These are phyloP conservation scores for Mastomys coucha DNA, from an alignment of 2,113 vertebrate species.

Conservation along the genomic window DNA sequence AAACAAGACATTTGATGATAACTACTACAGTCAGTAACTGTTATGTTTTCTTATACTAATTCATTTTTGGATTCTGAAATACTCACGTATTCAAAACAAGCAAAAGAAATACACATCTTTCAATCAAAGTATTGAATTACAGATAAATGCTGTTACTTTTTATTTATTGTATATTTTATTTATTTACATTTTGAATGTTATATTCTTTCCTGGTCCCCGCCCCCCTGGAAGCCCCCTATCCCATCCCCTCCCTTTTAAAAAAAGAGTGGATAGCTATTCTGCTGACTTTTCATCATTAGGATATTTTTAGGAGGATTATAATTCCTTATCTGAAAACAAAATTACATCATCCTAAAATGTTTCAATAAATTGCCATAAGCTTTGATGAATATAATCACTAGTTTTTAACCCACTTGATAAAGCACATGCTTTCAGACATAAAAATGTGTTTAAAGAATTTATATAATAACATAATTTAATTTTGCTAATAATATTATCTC, in stretches of 20 bases:
- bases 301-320: background rate
- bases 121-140: background rate
- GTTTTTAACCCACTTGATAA: background rate
- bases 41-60: background rate
- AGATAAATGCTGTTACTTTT: background rate
- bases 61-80: background rate
- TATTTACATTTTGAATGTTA: too few species aligned
- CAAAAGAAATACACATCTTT: background rate
- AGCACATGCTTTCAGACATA: background rate
- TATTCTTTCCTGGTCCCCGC: too few species aligned
- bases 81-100: background rate
- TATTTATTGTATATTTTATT: too few species aligned
- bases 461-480: slow-evolving; percentile 6
- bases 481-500: background rate
- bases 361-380: slow-evolving; percentile 26
- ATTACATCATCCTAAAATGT: slow-evolving; percentile 5
- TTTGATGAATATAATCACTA: slow-evolving; percentile 16
- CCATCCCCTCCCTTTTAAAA: background rate
- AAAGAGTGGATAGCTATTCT: background rate
- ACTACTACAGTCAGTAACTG: background rate
- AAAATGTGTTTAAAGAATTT: background rate
- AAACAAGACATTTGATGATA: background rate
- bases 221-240: too few species aligned
- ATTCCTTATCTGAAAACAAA: slow-evolving; percentile 35
- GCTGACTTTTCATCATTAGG: background rate